Percentiles rank a stretch among this genome's conserved stretches.
These are phyloP conservation scores for Coptodon rendalli DNA, from an alignment of 2,113 vertebrate genomes.

Conservation along the genomic window DNA sequence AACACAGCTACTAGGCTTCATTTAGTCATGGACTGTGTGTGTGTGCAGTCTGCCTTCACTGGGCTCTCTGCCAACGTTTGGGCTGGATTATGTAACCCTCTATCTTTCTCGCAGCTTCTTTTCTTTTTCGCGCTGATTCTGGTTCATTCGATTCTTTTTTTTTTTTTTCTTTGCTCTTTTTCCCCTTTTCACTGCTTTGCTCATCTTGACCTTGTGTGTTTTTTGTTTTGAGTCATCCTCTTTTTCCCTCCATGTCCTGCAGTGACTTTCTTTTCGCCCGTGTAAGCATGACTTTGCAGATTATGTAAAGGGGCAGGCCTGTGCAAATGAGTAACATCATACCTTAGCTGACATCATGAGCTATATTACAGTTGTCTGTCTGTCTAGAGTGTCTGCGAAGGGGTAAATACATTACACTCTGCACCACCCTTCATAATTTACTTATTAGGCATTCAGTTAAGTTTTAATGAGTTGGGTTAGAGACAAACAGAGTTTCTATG, in stretches of 20 bases:
- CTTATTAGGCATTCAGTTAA: not conserved
- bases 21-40: not conserved
- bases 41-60: not conserved
- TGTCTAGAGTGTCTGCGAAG: not conserved
- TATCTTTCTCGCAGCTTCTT: not conserved
- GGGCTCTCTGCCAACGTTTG: not conserved
- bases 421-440: not conserved
- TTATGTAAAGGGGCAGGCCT: not conserved
- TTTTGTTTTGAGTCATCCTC: not conserved
- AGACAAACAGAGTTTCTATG: not conserved
- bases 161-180: not conserved
- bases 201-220: not conserved
- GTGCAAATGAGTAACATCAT: not conserved
- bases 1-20: not conserved
- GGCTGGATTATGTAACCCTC: not conserved
- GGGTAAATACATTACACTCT: not conserved
- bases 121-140: not conserved
- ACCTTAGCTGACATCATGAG: not conserved
- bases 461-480: not conserved
- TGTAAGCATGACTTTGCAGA: slow-evolving; percentile 42
- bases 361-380: not conserved
- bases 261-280: not conserved
- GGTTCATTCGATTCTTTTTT: not conserved
- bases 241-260: not conserved
- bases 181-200: not conserved